These are phyloP conservation scores for Zoroaster sp. DNA, from an alignment of 53 echinoderm and acorn worm genomes.

Conservation along the genomic window DNA sequence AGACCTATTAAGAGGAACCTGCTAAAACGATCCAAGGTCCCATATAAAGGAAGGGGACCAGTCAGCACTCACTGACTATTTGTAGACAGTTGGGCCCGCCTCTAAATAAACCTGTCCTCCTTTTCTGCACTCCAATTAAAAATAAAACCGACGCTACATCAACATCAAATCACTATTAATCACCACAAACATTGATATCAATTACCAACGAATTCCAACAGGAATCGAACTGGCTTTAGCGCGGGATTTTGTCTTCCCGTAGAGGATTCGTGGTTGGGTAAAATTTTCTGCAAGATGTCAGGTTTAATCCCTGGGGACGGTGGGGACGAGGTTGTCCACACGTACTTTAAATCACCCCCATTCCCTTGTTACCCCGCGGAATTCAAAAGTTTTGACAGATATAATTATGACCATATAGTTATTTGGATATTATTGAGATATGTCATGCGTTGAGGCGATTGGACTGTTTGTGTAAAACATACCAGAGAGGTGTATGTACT, in stretches of 20 bases:
- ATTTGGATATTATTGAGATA: neutral
- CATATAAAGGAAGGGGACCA: neutral
- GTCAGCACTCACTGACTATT: neutral
- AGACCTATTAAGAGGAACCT: too few relatives aligned
- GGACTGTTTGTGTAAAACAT: too few relatives aligned
- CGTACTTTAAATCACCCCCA: neutral
- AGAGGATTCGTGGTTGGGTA: neutral
- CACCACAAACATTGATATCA: neutral
- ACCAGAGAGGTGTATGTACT: too few relatives aligned
- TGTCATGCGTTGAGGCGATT: neutral
- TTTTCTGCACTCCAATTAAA: neutral
- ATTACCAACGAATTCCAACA: neutral
- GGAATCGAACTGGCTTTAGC: neutral
- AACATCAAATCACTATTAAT: neutral
- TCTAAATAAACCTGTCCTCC: neutral
- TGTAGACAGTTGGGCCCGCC: neutral
- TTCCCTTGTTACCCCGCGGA: slow-evolving; percentile 30
- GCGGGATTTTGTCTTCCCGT: neutral
- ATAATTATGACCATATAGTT: slow-evolving; percentile 7
- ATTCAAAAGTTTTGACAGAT: slow-evolving; percentile 53
- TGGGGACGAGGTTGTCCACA: neutral
- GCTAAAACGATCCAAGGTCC: too few relatives aligned
- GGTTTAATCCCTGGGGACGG: neutral
- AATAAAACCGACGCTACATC: neutral
- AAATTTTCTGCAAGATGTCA: neutral